These are phyloP conservation scores for Abrostola triplasia DNA, from an alignment of 2,888 invertebrate genomes.

Conservation along the genomic window DNA sequence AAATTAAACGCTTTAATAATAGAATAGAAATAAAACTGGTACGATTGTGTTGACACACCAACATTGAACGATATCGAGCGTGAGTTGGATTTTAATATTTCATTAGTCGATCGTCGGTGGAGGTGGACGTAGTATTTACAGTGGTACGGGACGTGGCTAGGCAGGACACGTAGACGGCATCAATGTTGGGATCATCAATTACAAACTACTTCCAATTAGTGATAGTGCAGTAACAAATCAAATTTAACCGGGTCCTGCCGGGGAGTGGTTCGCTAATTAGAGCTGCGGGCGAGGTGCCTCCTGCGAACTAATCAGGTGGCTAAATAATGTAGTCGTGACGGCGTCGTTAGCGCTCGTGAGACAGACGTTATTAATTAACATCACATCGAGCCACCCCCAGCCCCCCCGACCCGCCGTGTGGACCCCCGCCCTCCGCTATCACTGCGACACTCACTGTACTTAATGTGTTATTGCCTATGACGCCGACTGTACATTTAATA, in stretches of 20 bases:
- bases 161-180: constrained; percentile 64
- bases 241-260: constrained; percentile 77
- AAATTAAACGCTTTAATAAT: constrained; percentile 88
- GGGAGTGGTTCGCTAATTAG: constrained; percentile 82
- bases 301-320: constrained; percentile 87
- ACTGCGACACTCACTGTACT: constrained; percentile 35
- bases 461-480: constrained; percentile 26
- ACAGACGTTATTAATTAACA: constrained; percentile 88
- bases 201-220: constrained; percentile 82
- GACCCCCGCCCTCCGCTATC: constrained; percentile 50
- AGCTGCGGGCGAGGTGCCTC: constrained; percentile 79
- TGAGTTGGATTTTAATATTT: constrained; percentile 74
- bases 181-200: constrained; percentile 74
- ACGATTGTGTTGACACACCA: constrained; percentile 74
- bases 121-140: constrained; percentile 66
- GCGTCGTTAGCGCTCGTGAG: constrained; percentile 85
- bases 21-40: constrained; percentile 83
- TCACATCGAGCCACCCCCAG: constrained; percentile 72
- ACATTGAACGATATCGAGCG: constrained; percentile 63
- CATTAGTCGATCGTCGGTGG: constrained; percentile 71
- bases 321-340: constrained; percentile 87
- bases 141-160: constrained; percentile 46
- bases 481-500: constrained; percentile 32
- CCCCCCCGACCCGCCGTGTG: constrained; percentile 40
- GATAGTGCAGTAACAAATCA: constrained; percentile 85